Conservation (phyloP, 2,797 vertebrate species). For the Echiichthys vipera region DNA sequence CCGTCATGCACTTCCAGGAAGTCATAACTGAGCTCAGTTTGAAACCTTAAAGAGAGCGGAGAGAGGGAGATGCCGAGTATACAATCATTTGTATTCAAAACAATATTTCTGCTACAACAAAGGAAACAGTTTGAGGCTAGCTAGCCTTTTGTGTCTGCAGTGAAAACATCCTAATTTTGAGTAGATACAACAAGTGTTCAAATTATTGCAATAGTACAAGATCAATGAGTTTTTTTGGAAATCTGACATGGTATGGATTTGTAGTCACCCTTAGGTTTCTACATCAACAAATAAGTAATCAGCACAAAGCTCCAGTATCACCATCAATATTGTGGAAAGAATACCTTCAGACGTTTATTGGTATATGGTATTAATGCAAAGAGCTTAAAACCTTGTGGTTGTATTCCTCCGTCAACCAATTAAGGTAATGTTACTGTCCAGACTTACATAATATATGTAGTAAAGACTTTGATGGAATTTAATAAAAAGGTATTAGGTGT, state of each 20-base stretch:
- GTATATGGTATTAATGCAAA: neutral
- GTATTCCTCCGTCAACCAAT: too few relatives aligned
- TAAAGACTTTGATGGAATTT: too few relatives aligned
- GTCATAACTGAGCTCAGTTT: constrained; percentile 98
- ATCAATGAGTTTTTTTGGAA: constrained; percentile 51
- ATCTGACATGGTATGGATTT: constrained; percentile 56
- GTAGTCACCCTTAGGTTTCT: constrained; percentile 2
- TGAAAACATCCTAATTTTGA: constrained; percentile 23
- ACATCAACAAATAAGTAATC: constrained; percentile 33
- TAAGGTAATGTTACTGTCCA: too few relatives aligned
- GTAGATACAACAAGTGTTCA: constrained; percentile 21
- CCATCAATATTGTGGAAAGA: constrained; percentile 33
- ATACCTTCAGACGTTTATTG: too few relatives aligned
- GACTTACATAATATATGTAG: too few relatives aligned
- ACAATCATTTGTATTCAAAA: constrained; percentile 24
- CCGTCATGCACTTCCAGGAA: constrained; percentile 98
- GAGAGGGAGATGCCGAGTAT: constrained; percentile 2
- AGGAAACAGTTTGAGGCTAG: constrained; percentile 15
- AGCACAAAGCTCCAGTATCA: constrained; percentile 20
- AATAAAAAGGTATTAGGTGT: too few relatives aligned
- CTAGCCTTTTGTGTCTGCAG: constrained; percentile 5
- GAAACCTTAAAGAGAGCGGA: constrained; percentile 86
- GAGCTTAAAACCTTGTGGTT: neutral
- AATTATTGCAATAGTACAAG: constrained; percentile 41
- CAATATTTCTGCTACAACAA: constrained; percentile 15